Conservation (phyloP, 2,888 invertebrate species). For the Plutella xylostella region DNA sequence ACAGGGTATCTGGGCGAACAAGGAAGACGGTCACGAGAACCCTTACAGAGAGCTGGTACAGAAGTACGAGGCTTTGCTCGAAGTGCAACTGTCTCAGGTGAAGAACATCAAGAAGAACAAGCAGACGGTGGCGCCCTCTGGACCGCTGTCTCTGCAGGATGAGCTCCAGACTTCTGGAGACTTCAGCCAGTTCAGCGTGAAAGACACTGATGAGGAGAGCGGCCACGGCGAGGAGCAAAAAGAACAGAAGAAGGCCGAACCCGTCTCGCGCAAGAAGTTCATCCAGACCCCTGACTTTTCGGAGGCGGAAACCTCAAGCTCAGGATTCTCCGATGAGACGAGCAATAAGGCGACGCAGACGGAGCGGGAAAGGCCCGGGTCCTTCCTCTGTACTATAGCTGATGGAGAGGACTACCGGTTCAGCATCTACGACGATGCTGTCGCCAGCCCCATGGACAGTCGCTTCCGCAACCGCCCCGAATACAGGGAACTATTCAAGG, state of each 20-base stretch:
- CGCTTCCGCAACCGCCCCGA: constrained; percentile 86
- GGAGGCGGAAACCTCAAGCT: constrained; percentile 87
- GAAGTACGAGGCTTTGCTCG: constrained; percentile 86
- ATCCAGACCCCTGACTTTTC: constrained; percentile 87
- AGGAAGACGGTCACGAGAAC: constrained; percentile 69
- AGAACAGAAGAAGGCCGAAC: constrained; percentile 51
- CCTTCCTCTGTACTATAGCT: constrained; percentile 85
- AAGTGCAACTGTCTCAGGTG: constrained; percentile 77
- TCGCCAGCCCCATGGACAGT: constrained; percentile 78
- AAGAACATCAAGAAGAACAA: constrained; percentile 60
- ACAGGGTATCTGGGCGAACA: constrained; percentile 65
- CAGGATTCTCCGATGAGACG: constrained; percentile 87
- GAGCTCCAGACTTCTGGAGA: constrained; percentile 82
- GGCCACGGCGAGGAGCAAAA: constrained; percentile 71
- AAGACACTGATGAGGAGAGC: constrained; percentile 75
- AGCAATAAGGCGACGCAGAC: constrained; percentile 88
- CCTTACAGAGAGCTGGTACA: constrained; percentile 85
- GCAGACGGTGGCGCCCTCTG: constrained; percentile 36
- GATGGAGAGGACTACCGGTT: constrained; percentile 89
- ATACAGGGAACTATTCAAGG: constrained; percentile 83
- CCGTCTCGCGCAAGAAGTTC: constrained; percentile 62
- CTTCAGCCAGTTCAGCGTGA: constrained; percentile 73
- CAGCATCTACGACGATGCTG: constrained; percentile 84
- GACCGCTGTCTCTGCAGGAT: constrained; percentile 73
- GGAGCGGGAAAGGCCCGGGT: constrained; percentile 80